Conservation (phyloP, 2,888 invertebrate genomes). For the Pteria penguin region DNA sequence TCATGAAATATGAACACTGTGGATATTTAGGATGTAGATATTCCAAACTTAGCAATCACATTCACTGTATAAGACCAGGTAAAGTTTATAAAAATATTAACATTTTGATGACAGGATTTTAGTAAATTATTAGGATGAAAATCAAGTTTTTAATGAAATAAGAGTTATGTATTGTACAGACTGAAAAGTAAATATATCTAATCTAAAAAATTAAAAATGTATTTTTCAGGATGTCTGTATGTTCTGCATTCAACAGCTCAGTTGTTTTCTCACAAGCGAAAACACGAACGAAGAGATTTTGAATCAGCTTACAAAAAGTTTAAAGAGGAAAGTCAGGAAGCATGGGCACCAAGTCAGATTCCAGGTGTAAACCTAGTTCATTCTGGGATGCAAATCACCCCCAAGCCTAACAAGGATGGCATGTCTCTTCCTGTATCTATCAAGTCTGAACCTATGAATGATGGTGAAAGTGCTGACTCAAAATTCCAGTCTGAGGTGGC, state of each 20-base stretch:
- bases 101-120: background rate
- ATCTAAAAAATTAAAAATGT: background rate
- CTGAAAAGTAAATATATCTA: background rate
- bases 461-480: slow-evolving; percentile 26
- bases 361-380: slow-evolving; percentile 4
- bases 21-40: slow-evolving; percentile 95
- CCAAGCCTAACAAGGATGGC: background rate
- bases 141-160: too few relatives aligned
- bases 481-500: slow-evolving; percentile 15
- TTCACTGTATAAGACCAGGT: slow-evolving; percentile 93
- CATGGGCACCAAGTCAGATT: background rate
- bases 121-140: too few relatives aligned
- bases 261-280: slow-evolving; percentile 97
- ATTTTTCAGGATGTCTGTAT: slow-evolving; percentile 87
- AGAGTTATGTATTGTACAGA: background rate
- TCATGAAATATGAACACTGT: slow-evolving; percentile 97
- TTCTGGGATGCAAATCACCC: background rate
- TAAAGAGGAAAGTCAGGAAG: slow-evolving; percentile 81
- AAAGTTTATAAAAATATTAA: slow-evolving; percentile 31
- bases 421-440: slow-evolving; percentile 46
- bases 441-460: slow-evolving; percentile 35
- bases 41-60: slow-evolving; percentile 97
- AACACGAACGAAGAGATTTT: slow-evolving; percentile 89
- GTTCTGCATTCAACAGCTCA: slow-evolving; percentile 98
- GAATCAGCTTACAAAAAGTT: slow-evolving; percentile 92